Conservation (phyloP, 2,888 invertebrate species). For the Drosophila parthenogenetica region DNA sequence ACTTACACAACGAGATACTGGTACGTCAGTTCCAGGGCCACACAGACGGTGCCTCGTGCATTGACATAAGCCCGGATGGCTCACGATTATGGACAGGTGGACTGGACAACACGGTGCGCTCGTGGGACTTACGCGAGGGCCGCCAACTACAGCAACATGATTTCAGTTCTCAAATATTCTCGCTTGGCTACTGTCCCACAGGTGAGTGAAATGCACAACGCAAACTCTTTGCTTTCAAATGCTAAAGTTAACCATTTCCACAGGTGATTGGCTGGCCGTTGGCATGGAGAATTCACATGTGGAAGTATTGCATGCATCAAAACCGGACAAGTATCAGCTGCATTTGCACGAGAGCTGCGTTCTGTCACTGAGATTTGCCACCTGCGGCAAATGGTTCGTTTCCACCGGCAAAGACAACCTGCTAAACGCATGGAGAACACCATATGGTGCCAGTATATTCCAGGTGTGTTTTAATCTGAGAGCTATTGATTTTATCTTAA, state of each 20-base stretch:
- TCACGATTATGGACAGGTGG: constrained; percentile 96
- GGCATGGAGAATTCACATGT: constrained; percentile 99
- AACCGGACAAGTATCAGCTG: constrained; percentile 97
- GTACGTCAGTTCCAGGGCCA: constrained; percentile 98
- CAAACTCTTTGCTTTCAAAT: background rate
- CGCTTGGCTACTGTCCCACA: constrained; percentile 95
- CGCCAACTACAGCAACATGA: constrained; percentile 97
- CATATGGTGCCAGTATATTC: constrained; percentile 99
- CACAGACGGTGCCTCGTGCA: constrained; percentile 98
- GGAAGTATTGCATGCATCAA: constrained; percentile 95
- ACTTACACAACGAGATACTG: constrained; percentile 94
- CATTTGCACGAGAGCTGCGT: constrained; percentile 99
- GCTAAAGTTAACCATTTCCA: background rate
- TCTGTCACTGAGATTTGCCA: constrained; percentile 96
- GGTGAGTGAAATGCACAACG: constrained; percentile 85
- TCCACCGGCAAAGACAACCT: constrained; percentile 99
- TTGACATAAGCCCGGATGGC: constrained; percentile 98
- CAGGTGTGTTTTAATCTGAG: constrained; percentile 88
- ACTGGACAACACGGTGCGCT: constrained; percentile 97
- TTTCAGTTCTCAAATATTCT: constrained; percentile 95
- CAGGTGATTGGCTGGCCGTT: constrained; percentile 97
- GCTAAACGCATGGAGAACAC: constrained; percentile 98
- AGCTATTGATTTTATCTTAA: too few relatives aligned
- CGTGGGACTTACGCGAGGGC: constrained; percentile 98
- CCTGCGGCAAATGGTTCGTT: constrained; percentile 99